Evolutionary conservation across 2,113 vertebrate species (phyloP).

Genomic region (Onychorhynchus coronatus): DNA sequence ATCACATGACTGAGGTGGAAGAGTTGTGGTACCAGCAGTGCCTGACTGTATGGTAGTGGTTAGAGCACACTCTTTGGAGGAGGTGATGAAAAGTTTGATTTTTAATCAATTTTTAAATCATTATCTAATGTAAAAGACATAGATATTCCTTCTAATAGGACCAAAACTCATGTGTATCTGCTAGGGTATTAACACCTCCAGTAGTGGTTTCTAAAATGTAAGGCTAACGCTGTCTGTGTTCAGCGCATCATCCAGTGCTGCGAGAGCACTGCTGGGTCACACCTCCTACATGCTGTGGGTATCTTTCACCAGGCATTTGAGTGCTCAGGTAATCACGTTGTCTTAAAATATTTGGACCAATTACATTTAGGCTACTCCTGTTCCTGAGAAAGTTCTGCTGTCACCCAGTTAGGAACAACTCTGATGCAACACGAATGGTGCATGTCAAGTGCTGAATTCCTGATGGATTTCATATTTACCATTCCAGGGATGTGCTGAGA

Average conservation of each 20-base stretch:
- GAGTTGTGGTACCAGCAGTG: neutral
- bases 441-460: neutral
- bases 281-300: neutral
- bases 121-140: neutral
- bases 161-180: neutral
- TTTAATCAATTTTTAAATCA: neutral
- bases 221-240: neutral
- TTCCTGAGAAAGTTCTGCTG: neutral
- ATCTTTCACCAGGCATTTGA: neutral
- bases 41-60: neutral
- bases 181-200: neutral
- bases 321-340: neutral
- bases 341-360: neutral
- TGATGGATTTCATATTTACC: neutral
- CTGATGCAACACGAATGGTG: neutral
- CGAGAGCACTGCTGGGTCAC: fast-evolving
- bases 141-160: neutral
- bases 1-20: neutral
- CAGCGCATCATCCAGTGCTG: too few species aligned
- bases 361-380: neutral
- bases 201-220: neutral
- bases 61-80: neutral
- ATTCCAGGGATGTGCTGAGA: neutral
- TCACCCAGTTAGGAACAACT: neutral
- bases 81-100: neutral